These are phyloP conservation scores for Scopus umbretta DNA, from an alignment of 2,113 vertebrate genomes.

Conservation along the genomic window DNA sequence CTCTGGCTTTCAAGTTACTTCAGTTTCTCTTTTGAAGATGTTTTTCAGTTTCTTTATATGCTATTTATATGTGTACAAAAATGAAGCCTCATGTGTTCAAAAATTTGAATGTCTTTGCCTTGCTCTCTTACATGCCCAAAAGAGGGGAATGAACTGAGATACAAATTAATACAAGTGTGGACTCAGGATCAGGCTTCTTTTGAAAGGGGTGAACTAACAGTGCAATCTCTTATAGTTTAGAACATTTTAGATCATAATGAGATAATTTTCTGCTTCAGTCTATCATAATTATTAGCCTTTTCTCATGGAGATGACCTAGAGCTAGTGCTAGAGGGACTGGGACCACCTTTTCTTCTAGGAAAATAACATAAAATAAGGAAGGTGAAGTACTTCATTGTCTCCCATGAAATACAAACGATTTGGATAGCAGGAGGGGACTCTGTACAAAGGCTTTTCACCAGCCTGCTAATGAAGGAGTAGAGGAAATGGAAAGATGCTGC, in stretches of 20 bases:
- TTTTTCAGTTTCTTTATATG: not conserved
- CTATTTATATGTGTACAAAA: not conserved
- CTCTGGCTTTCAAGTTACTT: not conserved
- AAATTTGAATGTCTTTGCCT: not conserved
- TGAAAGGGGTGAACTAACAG: not conserved
- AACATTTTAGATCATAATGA: not conserved
- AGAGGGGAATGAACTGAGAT: not conserved
- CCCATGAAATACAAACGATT: not conserved
- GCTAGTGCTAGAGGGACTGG: not conserved
- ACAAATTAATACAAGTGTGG: not conserved
- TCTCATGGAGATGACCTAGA: not conserved
- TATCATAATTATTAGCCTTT: not conserved
- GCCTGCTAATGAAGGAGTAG: not conserved
- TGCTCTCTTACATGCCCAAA: not conserved
- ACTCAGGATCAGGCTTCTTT: not conserved
- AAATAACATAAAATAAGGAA: not conserved
- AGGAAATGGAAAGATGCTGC: not conserved
- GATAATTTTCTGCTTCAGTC: not conserved
- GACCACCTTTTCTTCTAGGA: not conserved
- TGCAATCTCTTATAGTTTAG: not conserved
- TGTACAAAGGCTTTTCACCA: not conserved
- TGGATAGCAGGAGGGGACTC: not conserved
- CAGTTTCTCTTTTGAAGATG: not conserved
- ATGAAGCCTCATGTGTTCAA: not conserved
- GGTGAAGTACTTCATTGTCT: not conserved